Evolutionary conservation across 2,113 vertebrate species (phyloP).

Genomic region (Pipa parva): DNA sequence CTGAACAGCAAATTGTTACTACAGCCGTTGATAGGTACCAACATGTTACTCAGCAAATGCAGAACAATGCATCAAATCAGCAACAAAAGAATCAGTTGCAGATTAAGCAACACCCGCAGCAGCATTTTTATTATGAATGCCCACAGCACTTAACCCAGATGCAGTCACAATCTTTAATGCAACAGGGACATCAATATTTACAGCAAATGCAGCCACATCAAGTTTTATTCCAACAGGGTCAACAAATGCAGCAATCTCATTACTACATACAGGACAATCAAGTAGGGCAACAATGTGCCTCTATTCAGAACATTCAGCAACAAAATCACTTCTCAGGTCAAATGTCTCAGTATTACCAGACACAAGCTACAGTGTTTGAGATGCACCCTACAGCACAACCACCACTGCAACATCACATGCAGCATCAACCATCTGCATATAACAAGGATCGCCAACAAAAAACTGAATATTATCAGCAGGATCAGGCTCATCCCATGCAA

Average conservation of each 20-base stretch:
- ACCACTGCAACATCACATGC: constrained; percentile 47
- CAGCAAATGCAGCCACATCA: constrained; percentile 60
- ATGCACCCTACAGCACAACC: constrained; percentile 47
- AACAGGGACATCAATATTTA: constrained; percentile 52
- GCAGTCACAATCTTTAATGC: constrained; percentile 54
- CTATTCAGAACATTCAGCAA: constrained; percentile 63
- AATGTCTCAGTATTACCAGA: constrained; percentile 70
- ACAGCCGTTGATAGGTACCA: constrained; percentile 59
- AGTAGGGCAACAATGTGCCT: constrained; percentile 58
- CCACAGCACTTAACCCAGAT: constrained; percentile 67
- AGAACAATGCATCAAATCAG: constrained; percentile 57
- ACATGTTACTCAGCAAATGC: constrained; percentile 62
- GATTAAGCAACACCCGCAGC: constrained; percentile 60
- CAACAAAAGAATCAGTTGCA: constrained; percentile 66
- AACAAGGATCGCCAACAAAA: constrained; percentile 64
- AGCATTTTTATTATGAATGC: constrained; percentile 68
- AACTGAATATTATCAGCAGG: constrained; percentile 59
- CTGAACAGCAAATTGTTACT: constrained; percentile 54
- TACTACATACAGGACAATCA: constrained; percentile 65
- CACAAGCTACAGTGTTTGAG: constrained; percentile 64
- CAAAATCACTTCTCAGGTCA: constrained; percentile 62
- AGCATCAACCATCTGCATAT: constrained; percentile 59
- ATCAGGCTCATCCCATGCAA: constrained; percentile 65
- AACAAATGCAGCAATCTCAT: constrained; percentile 62
- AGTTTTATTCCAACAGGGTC: constrained; percentile 60